A percentile compares a stretch with the other conserved stretches of the same genome.
Evolutionary conservation across 2,888 invertebrate genomes (phyloP).

Genomic region (Microchrysa polita): DNA sequence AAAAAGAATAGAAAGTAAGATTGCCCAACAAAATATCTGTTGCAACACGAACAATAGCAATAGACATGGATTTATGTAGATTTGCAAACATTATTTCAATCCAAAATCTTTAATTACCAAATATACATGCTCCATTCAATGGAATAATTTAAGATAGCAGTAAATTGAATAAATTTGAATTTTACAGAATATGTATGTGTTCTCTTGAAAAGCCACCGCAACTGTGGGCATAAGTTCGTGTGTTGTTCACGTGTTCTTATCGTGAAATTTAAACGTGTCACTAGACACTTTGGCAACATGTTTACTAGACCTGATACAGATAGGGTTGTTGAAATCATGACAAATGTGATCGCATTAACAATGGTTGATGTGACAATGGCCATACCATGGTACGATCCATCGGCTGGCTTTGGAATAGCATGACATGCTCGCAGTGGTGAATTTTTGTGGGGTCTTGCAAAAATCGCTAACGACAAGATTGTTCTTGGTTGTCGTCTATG

Average conservation of each 20-base stretch:
- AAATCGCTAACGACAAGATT: background rate
- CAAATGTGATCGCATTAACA: constrained; percentile 38
- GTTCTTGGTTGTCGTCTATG: background rate
- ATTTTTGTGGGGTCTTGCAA: background rate
- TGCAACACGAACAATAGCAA: no score
- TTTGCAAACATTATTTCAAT: no score
- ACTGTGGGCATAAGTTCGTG: background rate
- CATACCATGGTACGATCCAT: background rate
- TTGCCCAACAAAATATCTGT: no score
- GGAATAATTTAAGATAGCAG: background rate
- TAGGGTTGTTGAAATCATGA: constrained; percentile 17
- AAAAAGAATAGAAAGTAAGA: no score
- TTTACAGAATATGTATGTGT: background rate
- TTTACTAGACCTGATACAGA: background rate
- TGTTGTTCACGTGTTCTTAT: background rate
- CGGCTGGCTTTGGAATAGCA: background rate
- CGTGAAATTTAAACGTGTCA: constrained; percentile 9
- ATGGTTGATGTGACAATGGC: constrained; percentile 12
- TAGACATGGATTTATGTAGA: no score
- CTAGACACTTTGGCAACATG: constrained; percentile 2
- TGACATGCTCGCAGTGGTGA: background rate
- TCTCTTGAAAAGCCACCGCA: background rate
- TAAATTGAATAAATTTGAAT: background rate
- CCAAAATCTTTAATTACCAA: no score
- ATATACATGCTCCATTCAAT: background rate